phyloP scores from a whole-genome alignment of 2,113 vertebrate genomes.

The Oxyruncus cristatus region DNA sequence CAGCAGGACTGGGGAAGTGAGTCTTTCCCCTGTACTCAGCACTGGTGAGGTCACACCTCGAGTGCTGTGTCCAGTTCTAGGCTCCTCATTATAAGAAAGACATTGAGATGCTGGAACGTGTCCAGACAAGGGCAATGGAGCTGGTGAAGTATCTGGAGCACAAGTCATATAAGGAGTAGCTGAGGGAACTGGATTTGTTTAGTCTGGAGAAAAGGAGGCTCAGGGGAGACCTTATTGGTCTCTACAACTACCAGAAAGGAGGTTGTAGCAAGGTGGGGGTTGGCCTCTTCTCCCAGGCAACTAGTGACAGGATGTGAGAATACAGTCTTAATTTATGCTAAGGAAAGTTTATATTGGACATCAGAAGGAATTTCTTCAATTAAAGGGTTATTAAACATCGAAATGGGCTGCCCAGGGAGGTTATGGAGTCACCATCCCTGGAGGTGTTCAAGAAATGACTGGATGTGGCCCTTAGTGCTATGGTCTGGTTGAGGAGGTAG shows the following conservation, averaged over 20 bases:
- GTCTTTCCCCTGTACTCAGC: background rate
- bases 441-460: background rate
- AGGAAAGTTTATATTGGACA: background rate
- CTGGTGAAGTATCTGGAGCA: background rate
- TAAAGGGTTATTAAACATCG: background rate
- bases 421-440: background rate
- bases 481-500: background rate
- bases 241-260: background rate
- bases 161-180: background rate
- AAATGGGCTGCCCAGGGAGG: background rate
- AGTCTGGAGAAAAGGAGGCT: background rate
- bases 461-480: background rate
- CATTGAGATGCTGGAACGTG: background rate
- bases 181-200: background rate
- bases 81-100: background rate
- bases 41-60: background rate
- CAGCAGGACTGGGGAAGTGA: background rate
- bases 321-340: background rate
- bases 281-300: background rate
- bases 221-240: no score
- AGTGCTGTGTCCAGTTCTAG: background rate
- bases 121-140: background rate
- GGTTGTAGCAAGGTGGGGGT: background rate
- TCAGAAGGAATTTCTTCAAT: background rate
- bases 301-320: background rate